Conservation (phyloP, 2,888 invertebrate species). For the Sepiola atlantica region DNA sequence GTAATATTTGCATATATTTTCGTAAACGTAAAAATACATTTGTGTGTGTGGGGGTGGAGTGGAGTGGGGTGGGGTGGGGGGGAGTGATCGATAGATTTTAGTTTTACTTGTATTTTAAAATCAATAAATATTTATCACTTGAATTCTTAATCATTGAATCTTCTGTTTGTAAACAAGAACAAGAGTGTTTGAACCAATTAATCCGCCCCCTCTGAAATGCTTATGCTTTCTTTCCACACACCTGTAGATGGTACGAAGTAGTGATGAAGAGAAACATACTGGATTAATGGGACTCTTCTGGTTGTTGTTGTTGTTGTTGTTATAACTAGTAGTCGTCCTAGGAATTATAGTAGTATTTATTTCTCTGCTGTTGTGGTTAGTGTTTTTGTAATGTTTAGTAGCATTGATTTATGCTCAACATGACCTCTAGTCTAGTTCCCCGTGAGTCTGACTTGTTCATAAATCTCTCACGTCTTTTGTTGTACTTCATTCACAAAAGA, state of each 20-base stretch:
- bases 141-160: neutral
- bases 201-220: neutral
- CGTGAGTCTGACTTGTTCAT: neutral
- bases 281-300: neutral
- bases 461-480: neutral
- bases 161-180: neutral
- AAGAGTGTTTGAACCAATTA: neutral
- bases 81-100: too few relatives aligned
- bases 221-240: neutral
- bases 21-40: too few relatives aligned
- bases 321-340: neutral
- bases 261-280: neutral
- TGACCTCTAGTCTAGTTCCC: neutral
- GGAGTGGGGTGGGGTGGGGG: too few relatives aligned
- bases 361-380: neutral
- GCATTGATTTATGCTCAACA: neutral
- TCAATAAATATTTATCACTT: neutral
- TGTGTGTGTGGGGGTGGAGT: too few relatives aligned
- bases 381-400: neutral
- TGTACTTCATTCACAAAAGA: neutral
- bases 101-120: too few relatives aligned
- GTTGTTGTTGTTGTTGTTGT: too few relatives aligned
- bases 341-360: neutral
- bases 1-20: too few relatives aligned
- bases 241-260: neutral